A percentile compares a stretch with the other conserved stretches of the same genome.
Evolutionary conservation across 2,113 vertebrate species (phyloP).

Genomic region (Nesogale talazaci): DNA sequence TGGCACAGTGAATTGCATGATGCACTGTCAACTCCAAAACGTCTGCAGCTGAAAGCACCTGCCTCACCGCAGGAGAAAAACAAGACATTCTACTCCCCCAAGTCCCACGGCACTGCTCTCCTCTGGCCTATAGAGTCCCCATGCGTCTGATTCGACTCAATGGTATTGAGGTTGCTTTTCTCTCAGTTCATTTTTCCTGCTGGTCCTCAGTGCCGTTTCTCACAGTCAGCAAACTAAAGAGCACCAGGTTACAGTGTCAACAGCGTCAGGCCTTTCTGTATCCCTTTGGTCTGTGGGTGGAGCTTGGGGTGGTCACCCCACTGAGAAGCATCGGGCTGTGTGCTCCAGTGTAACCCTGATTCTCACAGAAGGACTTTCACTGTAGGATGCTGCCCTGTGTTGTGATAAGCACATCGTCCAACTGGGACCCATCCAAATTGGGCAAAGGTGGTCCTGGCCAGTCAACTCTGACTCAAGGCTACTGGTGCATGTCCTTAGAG

Average conservation of each 20-base stretch:
- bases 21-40: no score
- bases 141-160: no score
- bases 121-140: no score
- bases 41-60: no score
- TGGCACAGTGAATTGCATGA: no score
- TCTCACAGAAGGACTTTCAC: constrained; percentile 14
- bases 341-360: not conserved
- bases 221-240: constrained; percentile 59
- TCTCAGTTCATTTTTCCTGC: constrained; percentile 24
- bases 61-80: no score
- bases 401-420: not conserved
- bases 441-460: not conserved
- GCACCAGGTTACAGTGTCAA: not conserved
- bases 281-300: not conserved
- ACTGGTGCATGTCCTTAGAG: not conserved
- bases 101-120: no score
- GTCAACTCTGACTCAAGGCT: not conserved
- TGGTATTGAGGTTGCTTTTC: no score
- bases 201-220: constrained; percentile 28
- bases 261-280: constrained; percentile 3
- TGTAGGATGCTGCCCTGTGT: not conserved
- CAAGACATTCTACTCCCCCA: not conserved
- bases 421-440: not conserved
- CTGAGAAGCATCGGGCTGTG: not conserved
- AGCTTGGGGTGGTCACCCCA: not conserved